Evolutionary conservation across 2,888 invertebrate genomes (phyloP), one percentile per base, ranked within the genome.

Genomic region (Aporophyla nigra): DNA sequence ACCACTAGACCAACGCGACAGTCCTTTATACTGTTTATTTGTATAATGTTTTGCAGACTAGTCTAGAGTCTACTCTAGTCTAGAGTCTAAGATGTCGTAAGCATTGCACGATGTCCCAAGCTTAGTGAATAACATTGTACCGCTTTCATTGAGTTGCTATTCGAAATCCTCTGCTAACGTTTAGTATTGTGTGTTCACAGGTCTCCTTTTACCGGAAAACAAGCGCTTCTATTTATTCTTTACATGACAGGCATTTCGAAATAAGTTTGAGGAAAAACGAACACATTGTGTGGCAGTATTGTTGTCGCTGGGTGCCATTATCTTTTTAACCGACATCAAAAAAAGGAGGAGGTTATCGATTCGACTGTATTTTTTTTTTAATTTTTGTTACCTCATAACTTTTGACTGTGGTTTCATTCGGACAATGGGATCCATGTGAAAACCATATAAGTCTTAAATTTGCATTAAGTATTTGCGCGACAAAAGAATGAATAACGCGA

Each of bases 221-320:
- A 21, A 51, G 21, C 27, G n/a, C n/a, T 49, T 21, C 19, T 66
- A 58, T 71, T 46, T 19, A 74, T 14, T 56, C 33, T 61, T 24
- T 49, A 27, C 5, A 16, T 43, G 53, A 54, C 21, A 58, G 14
- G 14, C 74, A 40, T 46, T 74, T 40, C 6, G 46, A 80, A 81
- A 81, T 74, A 81, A 53, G 46, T 80, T 56, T 63, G 33, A 58
- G 77, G 74, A 63, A 80, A 61, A 53, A 74, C 19, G 43, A 66
- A 59, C 5, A 51, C 7, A 24, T 2, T 77, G 56, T 72, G n/a
- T 58, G 56, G 43, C 51, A 49, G 21, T 33, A 51, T 58, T 80
- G 14, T 56, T 63, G n/a, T 51, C 16, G 16, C 6, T n/a, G 27
- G 58, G 10, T n/a, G 27, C 12, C 7, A 53, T 46, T 27, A n/a